Base-by-base conservation (phyloP, 2,113 vertebrate species). In the Alouatta palliata region DNA sequence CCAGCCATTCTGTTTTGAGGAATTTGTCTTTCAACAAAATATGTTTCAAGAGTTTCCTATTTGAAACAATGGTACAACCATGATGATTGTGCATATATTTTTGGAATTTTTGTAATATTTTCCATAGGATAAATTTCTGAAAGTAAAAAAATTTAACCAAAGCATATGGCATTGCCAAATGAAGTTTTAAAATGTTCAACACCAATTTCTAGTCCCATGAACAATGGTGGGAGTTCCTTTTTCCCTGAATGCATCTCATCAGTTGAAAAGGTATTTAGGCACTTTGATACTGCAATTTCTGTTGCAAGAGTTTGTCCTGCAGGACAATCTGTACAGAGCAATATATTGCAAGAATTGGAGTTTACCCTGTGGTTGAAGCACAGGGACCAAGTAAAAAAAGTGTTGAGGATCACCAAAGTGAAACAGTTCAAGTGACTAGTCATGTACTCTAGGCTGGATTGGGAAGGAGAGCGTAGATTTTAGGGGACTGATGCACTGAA, bases 31-130 rank as follows among this genome's bases (percentile, higher is more conserved):
- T 66, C 16, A 91, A 61, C 21, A 90, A 79, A 91, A 80, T 40
- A 35, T 54, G 47, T 92, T 94, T 89, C 56, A 94, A 73, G 89
- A 97, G 91, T 93, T 97, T 97, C 58, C 45, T 89, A 64, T 95
- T 90, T 93, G 94, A 91, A 94, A 88, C 81, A 88, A 54, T 95
- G 20, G 56, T 54, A 37, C 14, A 84, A 75, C 61, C 16, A 56
- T 75, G 66, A 54, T 45, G 56, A 95, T 93, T 91, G 66, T 89
- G 20, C 35, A 91, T 35, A 45, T 84, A 80, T 86, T 91, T 97
- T 93, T 76, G 45, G 35, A 93, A 81, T 4, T 76, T 61, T 5
- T 93, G 16, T 88, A 54, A 61, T 4, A 91, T 96, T 93, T 86
- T 96, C 56, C 71, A 82, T 80, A 91, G 68, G 40, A 85, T 89